Base-by-base conservation (phyloP, 2,113 vertebrate species). In the Varanus komodoensis region DNA sequence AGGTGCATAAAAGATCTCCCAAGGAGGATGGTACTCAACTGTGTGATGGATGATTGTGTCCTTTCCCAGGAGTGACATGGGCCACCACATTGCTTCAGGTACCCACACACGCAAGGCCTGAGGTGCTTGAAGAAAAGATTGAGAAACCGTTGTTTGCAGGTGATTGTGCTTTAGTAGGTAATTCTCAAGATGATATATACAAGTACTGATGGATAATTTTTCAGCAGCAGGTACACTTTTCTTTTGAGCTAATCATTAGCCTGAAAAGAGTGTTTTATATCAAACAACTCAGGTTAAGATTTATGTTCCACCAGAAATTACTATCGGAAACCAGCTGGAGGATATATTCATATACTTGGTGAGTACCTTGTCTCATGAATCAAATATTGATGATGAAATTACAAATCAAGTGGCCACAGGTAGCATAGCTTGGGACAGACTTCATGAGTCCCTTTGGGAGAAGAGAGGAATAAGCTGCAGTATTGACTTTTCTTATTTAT, bases 171-270 rank as follows among this genome's bases (percentile, higher is more conserved):
- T 84, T 54, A 78, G 57, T 68, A 85, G 15, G 61, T 79, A 50
- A 85, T 89, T 85, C 84, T 85, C 74, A 85, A 34, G 75, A 83
- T 64, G 88, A 52, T 57, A 73, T 88, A 69, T 74, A 73, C 68
- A 82, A 85, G 73, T 12, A 85, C n/a, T 69, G 74, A 80, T 54
- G 74, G 89, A 90, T 85, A 64, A 57, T 86, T 90, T 80, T 71
- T 69, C 89, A 90, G 82, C 29, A 79, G 75, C 83, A 80, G 54
- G 75, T 85, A 90, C n/a, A 80, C 75, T 84, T 89, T 84, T 84
- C 73, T 89, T 84, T 71, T 85, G 89, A 90, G 83, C 82, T 85
- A 85, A 90, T 85, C 82, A 89, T 89, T 85, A 89, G 82, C 74
- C 44, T 79, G 74, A 85, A 86, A 90, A 85, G 74, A 84, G 74